These are phyloP conservation scores for Smutsia temminckii DNA, from an alignment of 2,797 vertebrate genomes.

Conservation along the genomic window DNA sequence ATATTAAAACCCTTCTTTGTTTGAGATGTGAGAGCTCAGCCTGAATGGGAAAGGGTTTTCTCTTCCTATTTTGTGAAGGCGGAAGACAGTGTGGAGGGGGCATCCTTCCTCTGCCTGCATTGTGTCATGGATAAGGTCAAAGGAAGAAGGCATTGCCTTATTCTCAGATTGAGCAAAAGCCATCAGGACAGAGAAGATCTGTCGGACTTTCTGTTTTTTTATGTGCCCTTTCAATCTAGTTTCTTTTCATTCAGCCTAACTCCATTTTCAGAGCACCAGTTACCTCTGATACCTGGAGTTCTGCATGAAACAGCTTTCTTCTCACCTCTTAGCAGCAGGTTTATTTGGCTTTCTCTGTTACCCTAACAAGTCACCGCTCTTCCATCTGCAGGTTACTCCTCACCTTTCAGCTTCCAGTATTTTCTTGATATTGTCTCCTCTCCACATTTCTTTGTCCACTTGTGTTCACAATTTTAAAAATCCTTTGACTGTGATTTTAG, in stretches of 20 bases:
- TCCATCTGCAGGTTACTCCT: neutral
- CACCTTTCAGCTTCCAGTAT: neutral
- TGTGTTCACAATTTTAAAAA: neutral
- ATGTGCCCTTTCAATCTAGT: neutral
- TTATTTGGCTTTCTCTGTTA: neutral
- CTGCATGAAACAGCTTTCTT: neutral
- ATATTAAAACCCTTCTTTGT: too few species aligned
- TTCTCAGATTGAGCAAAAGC: too few species aligned
- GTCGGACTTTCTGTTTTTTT: neutral
- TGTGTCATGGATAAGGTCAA: too few species aligned
- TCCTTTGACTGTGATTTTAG: neutral
- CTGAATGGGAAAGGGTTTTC: too few species aligned
- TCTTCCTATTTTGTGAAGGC: too few species aligned
- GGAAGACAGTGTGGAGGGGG: too few species aligned
- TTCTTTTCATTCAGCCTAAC: neutral
- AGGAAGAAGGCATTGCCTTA: too few species aligned
- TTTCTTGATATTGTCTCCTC: neutral
- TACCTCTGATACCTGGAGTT: neutral
- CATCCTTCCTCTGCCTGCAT: too few species aligned
- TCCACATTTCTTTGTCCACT: neutral
- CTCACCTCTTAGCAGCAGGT: neutral
- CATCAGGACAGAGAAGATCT: neutral
- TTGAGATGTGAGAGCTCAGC: too few species aligned
- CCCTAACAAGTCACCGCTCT: neutral
- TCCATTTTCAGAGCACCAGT: neutral